Percentiles rank a stretch among this genome's conserved stretches.
Evolutionary conservation across 2,113 vertebrate genomes (phyloP).

Genomic region (Lycaon pictus): DNA sequence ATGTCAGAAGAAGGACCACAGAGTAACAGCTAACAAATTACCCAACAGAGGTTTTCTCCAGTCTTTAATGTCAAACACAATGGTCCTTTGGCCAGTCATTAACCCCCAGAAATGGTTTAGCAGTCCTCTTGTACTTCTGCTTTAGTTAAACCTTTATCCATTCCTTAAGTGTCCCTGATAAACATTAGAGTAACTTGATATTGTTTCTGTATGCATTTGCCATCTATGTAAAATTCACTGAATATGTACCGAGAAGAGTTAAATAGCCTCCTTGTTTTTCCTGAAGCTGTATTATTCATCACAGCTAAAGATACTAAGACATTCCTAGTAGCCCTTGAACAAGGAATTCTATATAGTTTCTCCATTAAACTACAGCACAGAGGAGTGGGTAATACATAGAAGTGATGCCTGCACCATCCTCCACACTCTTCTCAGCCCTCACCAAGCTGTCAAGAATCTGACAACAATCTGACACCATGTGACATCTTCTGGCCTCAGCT

Average conservation of each 20-base stretch:
- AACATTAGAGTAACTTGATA: constrained; percentile 11
- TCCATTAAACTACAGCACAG: not conserved
- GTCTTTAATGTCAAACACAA: not conserved
- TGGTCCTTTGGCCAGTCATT: not conserved
- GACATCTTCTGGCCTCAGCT: not conserved
- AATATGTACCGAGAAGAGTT: not conserved
- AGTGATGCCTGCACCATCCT: not conserved
- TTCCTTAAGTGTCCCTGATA: not conserved
- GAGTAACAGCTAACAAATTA: not conserved
- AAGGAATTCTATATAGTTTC: not conserved
- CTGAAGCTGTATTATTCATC: not conserved
- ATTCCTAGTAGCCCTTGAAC: not conserved
- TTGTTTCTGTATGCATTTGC: not conserved
- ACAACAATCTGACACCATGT: not conserved
- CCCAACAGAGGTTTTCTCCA: not conserved
- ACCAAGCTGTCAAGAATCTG: not conserved
- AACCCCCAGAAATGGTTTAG: not conserved
- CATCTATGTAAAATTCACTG: not conserved
- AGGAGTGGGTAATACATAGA: not conserved
- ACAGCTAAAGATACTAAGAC: not conserved
- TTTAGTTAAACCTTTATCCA: not conserved
- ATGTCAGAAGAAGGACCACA: not conserved
- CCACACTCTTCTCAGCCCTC: not conserved
- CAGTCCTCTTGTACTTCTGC: not conserved
- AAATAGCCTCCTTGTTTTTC: not conserved